phyloP scores from a whole-genome alignment of 2,797 vertebrate species.

The Channa striata region DNA sequence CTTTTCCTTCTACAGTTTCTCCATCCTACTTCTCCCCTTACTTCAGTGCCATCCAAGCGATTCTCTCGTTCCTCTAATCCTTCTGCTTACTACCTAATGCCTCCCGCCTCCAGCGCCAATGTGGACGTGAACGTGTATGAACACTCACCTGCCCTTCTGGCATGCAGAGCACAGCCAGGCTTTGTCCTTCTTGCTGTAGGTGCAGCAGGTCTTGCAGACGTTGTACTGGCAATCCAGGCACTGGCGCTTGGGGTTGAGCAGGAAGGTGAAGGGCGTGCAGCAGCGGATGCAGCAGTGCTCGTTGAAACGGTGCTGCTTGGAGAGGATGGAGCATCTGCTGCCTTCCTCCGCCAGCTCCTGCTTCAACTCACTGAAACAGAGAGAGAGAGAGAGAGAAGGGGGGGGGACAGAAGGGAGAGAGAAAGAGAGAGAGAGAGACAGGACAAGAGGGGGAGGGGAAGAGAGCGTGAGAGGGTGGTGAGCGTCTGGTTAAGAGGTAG shows the following conservation, averaged over 20 bases:
- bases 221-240: conserved; percentile 95
- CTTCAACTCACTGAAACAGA: conserved; percentile 90
- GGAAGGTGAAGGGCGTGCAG: conserved; percentile 95
- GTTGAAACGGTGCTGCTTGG: conserved; percentile 94
- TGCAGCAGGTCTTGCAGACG: conserved; percentile 94
- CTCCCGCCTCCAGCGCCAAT: background rate
- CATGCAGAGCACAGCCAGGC: conserved; percentile 93
- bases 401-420: conserved; percentile 18
- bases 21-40: conserved; percentile 1
- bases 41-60: conserved; percentile 23
- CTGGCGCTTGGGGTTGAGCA: conserved; percentile 92
- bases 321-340: conserved; percentile 94
- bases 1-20: background rate
- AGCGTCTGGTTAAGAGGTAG: conserved; percentile 68
- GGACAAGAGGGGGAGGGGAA: conserved; percentile 27
- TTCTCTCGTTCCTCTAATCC: conserved; percentile 30
- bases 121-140: conserved; percentile 26
- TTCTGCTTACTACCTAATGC: conserved; percentile 44
- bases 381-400: conserved; percentile 36
- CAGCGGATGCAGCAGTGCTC: conserved; percentile 98
- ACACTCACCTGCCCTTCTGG: conserved; percentile 93
- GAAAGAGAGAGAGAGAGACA: conserved; percentile 6
- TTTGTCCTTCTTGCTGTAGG: conserved; percentile 91
- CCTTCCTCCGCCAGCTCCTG: conserved; percentile 95
- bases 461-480: conserved; percentile 48